Percentiles rank a stretch among this genome's conserved stretches.
Conservation (phyloP, 1,140 invertebrate genomes). For the Cyrtorhinus lividipennis region DNA sequence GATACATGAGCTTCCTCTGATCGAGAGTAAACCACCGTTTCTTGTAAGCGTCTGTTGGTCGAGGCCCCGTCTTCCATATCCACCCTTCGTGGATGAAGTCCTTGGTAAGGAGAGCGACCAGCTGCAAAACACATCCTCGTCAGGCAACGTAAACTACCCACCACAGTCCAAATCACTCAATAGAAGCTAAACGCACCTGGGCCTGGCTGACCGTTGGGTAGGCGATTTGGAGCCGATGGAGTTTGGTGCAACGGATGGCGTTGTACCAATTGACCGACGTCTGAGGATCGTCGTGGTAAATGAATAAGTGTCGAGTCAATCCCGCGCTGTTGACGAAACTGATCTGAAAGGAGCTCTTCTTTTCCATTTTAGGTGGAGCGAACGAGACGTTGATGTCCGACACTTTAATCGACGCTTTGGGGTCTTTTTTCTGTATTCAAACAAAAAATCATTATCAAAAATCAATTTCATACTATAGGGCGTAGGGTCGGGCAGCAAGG, state of each 20-base stretch:
- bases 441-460: constrained; percentile 11
- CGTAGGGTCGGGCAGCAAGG: no score
- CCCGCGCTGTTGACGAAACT: constrained; percentile 67
- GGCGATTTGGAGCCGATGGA: constrained; percentile 65
- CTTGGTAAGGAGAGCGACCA: constrained; percentile 54
- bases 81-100: constrained; percentile 75
- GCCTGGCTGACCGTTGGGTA: constrained; percentile 61
- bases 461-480: not conserved
- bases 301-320: constrained; percentile 70
- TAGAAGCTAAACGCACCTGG: constrained; percentile 35
- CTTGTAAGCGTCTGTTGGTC: constrained; percentile 59
- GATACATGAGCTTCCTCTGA: constrained; percentile 78
- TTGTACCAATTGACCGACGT: constrained; percentile 79
- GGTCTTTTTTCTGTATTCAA: constrained; percentile 42
- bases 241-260: constrained; percentile 70
- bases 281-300: constrained; percentile 72
- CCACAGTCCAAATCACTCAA: not conserved
- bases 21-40: constrained; percentile 82
- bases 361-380: constrained; percentile 65
- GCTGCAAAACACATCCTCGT: constrained; percentile 27
- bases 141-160: not conserved
- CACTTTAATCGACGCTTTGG: constrained; percentile 65
- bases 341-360: constrained; percentile 65
- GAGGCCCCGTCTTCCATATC: constrained; percentile 78
- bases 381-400: constrained; percentile 75